phyloP scores from a whole-genome alignment of 2,888 invertebrate genomes.

The Drepanosiphum platanoidis region DNA sequence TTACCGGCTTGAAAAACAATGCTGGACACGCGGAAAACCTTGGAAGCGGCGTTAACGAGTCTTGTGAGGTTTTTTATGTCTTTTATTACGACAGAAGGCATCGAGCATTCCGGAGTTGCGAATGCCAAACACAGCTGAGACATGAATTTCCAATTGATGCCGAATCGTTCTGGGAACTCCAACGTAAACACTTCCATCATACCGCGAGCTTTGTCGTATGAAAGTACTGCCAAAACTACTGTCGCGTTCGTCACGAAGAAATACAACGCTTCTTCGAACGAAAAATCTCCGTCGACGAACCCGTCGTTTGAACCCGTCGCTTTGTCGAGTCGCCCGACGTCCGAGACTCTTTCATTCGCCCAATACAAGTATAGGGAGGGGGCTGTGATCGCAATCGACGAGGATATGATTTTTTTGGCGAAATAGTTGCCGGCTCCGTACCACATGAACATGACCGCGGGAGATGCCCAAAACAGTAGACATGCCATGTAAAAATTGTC shows the following conservation, averaged over 20 bases:
- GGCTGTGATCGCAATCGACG: neutral
- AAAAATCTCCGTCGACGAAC: neutral
- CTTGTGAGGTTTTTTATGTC: neutral
- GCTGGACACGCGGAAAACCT: neutral
- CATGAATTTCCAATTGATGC: neutral
- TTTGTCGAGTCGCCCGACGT: neutral
- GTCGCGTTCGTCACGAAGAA: conserved; percentile 1
- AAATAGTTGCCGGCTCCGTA: conserved; percentile 23
- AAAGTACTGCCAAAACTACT: neutral
- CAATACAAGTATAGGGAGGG: neutral
- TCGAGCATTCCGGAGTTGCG: neutral
- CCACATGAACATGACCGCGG: conserved; percentile 3
- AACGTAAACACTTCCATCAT: neutral
- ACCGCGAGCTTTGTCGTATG: conserved; percentile 11
- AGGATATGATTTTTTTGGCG: neutral
- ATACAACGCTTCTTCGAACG: conserved; percentile 14
- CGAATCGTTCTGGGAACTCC: neutral
- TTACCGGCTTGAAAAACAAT: neutral
- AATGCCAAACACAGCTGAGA: neutral
- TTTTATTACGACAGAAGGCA: neutral
- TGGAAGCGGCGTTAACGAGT: neutral
- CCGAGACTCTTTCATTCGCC: neutral
- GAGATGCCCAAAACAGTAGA: conserved; percentile 10
- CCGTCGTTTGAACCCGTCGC: neutral
- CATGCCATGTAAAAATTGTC: conserved; percentile 3